Base-by-base conservation (phyloP, 2,888 invertebrate genomes). In the Tethea ocularis region DNA sequence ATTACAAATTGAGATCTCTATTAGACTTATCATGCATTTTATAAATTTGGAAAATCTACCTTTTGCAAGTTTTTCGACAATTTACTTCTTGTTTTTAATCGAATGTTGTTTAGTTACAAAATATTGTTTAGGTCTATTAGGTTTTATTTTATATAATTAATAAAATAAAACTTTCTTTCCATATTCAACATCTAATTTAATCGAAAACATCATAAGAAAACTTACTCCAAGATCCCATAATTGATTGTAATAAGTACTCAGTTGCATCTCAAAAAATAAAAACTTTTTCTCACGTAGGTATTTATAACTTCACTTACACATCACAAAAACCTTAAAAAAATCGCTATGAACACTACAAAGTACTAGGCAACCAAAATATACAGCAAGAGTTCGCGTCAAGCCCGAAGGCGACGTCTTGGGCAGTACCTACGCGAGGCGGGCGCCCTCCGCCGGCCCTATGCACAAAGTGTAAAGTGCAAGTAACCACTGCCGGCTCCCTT, bases 391-490 rank as follows among this genome's bases (percentile, higher is more conserved):
- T 74, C 62, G 66, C 6, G 20, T 46, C 20, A 10, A 46, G 46
- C 46, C 46, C 46, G 46, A 10, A 46, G 46, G 46, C 46, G 58
- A 57, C 55, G 51, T 36, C 57, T 58, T 51, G 56, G 22, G 36
- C 17, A 46, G 46, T 73, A n/a, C n/a, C n/a, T n/a, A 72, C 70
- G 71, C 71, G 77, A 84, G 81, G 77, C 88, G 86, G 76, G 80
- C 80, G 79, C 81, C 82, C 82, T 80, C 82, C 68, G 74, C 77
- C 77, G 79, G 73, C 76, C 80, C 86, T 83, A 81, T 88, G 87
- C 86, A 85, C 82, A 78, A 83, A 89, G 86, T 91, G 91, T 84
- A 78, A 82, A 87, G 84, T 89, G 91, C 89, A 88, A 83, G 78
- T 76, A 72, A 72, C 70, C 74, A 67, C 36, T 15, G 15, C 72